phyloP scores from a whole-genome alignment of 2,113 vertebrate species.

The Neodon shergylaensis region DNA sequence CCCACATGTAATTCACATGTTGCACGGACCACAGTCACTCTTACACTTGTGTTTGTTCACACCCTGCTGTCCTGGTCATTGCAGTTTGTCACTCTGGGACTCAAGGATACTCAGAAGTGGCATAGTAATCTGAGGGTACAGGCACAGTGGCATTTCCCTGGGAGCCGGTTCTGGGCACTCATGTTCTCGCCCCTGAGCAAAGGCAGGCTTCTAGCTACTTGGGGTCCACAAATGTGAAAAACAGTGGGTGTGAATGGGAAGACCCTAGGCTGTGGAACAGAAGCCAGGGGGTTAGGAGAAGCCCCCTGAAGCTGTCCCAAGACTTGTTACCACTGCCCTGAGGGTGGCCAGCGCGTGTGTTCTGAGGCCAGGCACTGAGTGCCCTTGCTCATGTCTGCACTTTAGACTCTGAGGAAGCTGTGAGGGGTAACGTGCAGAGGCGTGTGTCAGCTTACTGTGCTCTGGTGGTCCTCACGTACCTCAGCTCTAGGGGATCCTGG shows the following conservation, averaged over 20 bases:
- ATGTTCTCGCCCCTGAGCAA: no score
- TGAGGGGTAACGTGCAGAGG: not conserved
- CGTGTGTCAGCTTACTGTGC: accelerated
- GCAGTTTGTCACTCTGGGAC: not conserved
- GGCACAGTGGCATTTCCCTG: not conserved
- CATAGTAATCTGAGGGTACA: not conserved
- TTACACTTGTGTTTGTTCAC: not conserved
- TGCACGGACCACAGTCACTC: not conserved
- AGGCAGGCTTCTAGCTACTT: not conserved
- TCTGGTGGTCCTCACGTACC: accelerated
- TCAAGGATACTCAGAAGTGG: not conserved
- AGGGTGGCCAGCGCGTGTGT: not conserved
- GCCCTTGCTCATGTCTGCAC: not conserved
- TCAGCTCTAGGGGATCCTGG: not conserved
- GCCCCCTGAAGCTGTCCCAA: no score
- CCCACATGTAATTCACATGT: accelerated
- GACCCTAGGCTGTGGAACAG: not conserved
- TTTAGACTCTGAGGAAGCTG: not conserved
- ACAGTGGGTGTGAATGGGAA: not conserved
- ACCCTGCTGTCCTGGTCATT: accelerated
- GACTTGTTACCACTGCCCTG: accelerated
- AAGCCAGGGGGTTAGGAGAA: not conserved
- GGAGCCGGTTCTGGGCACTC: not conserved
- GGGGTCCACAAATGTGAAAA: not conserved
- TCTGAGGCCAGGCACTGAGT: not conserved